Conservation (phyloP, 2,113 vertebrate species). For the Ptilonorhynchus violaceus region DNA sequence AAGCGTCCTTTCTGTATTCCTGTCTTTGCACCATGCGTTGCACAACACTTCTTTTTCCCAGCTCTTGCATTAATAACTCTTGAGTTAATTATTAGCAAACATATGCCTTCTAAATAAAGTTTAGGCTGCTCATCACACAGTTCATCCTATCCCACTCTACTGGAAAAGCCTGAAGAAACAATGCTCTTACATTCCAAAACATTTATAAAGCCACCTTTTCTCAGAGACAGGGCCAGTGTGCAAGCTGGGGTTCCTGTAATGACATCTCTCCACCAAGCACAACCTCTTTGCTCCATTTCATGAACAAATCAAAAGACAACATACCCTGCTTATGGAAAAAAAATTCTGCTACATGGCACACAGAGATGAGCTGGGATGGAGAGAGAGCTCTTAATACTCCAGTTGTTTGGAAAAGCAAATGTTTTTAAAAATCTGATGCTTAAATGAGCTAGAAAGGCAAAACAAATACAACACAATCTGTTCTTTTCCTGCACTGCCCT, state of each 20-base stretch:
- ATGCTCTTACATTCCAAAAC: neutral
- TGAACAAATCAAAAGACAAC: neutral
- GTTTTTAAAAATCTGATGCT: neutral
- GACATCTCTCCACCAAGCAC: rapidly evolving
- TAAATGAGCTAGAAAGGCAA: neutral
- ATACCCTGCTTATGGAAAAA: neutral
- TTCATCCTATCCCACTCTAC: neutral
- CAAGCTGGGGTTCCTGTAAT: rapidly evolving
- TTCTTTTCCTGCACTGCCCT: neutral
- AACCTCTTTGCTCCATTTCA: neutral
- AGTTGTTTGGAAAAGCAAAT: neutral
- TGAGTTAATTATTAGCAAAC: neutral
- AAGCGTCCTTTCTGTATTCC: neutral
- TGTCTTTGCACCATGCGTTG: neutral
- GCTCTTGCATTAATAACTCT: neutral
- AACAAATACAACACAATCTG: neutral
- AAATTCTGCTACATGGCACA: neutral
- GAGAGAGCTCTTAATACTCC: neutral
- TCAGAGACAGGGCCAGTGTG: no score
- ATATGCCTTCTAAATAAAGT: neutral
- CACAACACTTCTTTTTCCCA: neutral
- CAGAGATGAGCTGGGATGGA: rapidly evolving
- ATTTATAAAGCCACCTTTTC: neutral
- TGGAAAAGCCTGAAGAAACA: neutral
- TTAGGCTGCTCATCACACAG: neutral